A percentile compares a stretch with the other conserved stretches of the same genome.
phyloP scores from a whole-genome alignment of 1,140 invertebrate species.

The Zaprionus taronus region DNA sequence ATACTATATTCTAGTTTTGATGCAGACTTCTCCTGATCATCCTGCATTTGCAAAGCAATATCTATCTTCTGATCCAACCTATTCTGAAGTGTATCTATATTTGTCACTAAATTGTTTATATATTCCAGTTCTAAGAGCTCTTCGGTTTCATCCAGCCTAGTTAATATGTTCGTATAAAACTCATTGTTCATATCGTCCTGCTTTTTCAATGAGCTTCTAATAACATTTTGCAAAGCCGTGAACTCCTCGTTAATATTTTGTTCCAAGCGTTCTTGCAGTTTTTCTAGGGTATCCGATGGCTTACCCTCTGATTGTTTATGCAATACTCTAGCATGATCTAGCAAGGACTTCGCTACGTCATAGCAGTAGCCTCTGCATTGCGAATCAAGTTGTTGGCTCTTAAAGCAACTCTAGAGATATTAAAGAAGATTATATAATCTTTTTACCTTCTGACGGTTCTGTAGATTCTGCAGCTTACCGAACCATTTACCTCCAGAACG shows the following conservation, averaged over 20 bases:
- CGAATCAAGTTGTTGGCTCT: neutral
- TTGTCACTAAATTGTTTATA: neutral
- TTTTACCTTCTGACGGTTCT: no score
- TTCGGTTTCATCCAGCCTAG: neutral
- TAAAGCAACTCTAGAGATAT: neutral
- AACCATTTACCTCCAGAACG: neutral
- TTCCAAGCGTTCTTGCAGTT: neutral
- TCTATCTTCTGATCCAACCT: neutral
- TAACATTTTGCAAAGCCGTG: neutral
- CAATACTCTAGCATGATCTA: neutral
- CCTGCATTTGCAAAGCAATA: neutral
- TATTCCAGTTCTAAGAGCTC: neutral
- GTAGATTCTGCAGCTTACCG: neutral
- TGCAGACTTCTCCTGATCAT: neutral
- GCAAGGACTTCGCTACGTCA: neutral
- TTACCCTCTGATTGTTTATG: neutral
- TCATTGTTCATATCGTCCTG: neutral
- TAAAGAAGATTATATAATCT: no score
- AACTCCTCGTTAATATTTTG: neutral
- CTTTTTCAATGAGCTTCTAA: neutral
- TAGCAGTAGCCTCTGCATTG: neutral
- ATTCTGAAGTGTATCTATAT: neutral
- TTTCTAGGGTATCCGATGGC: neutral
- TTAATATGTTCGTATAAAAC: neutral
- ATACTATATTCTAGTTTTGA: neutral